Conservation (phyloP, 2,888 invertebrate genomes). For the Nomada goodeniana region DNA sequence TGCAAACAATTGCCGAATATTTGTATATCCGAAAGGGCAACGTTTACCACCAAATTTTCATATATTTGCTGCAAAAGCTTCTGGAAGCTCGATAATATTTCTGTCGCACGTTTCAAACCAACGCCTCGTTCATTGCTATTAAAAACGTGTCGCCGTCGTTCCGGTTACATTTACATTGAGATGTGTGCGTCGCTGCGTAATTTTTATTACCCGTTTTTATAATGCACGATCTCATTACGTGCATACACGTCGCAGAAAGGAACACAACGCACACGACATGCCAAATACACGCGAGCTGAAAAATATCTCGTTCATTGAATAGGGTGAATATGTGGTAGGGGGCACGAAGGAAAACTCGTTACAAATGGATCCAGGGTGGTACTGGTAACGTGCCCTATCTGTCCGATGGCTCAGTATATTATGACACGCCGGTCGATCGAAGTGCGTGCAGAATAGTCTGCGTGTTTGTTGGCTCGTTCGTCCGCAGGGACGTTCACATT, state of each 20-base stretch:
- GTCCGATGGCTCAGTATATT: slow-evolving; percentile 61
- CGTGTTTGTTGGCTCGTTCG: slow-evolving; percentile 70
- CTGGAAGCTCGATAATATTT: not conserved
- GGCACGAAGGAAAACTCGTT: slow-evolving; percentile 39
- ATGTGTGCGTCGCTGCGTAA: not conserved
- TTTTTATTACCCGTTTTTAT: slow-evolving; percentile 38
- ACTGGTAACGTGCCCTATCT: slow-evolving; percentile 47
- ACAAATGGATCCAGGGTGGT: slow-evolving; percentile 34
- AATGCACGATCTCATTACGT: slow-evolving; percentile 23
- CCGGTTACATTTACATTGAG: no score
- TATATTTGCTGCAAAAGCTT: not conserved
- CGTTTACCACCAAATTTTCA: no score
- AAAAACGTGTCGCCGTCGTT: no score
- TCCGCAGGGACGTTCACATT: slow-evolving; percentile 66
- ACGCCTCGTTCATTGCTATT: no score
- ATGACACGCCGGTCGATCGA: slow-evolving; percentile 75
- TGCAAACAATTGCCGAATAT: no score
- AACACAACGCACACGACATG: slow-evolving; percentile 14
- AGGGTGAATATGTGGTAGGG: not conserved
- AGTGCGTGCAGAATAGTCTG: slow-evolving; percentile 71
- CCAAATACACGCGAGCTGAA: slow-evolving; percentile 37
- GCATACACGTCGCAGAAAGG: not conserved
- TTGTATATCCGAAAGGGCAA: no score
- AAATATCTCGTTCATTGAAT: slow-evolving; percentile 25
- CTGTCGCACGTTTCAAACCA: no score